Percentiles rank a stretch among this genome's conserved stretches.
phyloP scores from a whole-genome alignment of 1,140 invertebrate genomes.

The Drosophila rufa region DNA sequence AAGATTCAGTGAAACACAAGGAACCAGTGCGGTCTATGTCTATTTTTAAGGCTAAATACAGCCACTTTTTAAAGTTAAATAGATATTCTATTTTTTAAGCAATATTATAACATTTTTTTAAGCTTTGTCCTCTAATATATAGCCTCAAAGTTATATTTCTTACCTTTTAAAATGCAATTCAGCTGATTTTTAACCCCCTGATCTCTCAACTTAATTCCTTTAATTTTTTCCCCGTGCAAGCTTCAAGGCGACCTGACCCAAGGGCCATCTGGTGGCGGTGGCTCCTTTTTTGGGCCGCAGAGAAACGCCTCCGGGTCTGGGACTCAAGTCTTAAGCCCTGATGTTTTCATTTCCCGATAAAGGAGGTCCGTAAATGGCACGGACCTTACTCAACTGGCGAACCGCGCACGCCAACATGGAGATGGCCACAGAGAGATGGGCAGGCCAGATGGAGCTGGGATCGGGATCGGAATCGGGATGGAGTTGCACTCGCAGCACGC shows the following conservation, averaged over 20 bases:
- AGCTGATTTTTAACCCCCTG: not conserved
- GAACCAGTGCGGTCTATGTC: too few species aligned
- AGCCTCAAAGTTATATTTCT: not conserved
- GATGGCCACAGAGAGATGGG: slow-evolving; percentile 2
- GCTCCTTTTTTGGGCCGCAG: slow-evolving; percentile 29
- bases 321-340: slow-evolving; percentile 28
- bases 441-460: not conserved
- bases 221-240: slow-evolving; percentile 5
- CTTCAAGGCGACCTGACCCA: slow-evolving; percentile 25
- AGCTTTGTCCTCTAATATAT: too few species aligned
- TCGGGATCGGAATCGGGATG: slow-evolving; percentile 24
- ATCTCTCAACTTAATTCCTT: not conserved
- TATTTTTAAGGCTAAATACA: too few species aligned
- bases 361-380: slow-evolving; percentile 50
- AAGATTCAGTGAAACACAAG: too few species aligned
- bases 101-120: too few species aligned
- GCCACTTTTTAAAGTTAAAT: too few species aligned
- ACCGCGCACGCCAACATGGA: slow-evolving; percentile 40
- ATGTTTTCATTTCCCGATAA: slow-evolving; percentile 75
- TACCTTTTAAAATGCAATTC: not conserved
- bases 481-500: slow-evolving; percentile 51
- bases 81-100: too few species aligned
- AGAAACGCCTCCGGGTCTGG: slow-evolving; percentile 26
- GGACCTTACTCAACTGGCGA: slow-evolving; percentile 31
- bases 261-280: slow-evolving; percentile 34